Evolutionary conservation across 2,113 vertebrate species (phyloP).

Genomic region (Megaceryle maxima): DNA sequence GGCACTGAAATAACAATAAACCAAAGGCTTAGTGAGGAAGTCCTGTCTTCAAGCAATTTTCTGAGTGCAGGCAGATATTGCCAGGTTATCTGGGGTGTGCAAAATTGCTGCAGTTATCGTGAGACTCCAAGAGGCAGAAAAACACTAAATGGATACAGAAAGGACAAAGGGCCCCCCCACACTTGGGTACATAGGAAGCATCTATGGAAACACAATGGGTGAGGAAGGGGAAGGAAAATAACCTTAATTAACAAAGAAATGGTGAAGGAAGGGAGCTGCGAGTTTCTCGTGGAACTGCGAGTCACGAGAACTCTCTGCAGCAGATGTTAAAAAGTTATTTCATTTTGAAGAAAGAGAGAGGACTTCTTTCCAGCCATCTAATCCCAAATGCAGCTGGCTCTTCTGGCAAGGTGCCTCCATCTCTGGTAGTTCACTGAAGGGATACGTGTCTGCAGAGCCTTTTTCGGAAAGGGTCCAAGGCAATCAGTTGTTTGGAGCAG

Average conservation of each 20-base stretch:
- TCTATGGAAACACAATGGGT: not conserved
- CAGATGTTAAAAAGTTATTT: constrained; percentile 60
- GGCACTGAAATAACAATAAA: constrained; percentile 48
- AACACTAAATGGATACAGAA: not conserved
- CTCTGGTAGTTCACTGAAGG: constrained; percentile 61
- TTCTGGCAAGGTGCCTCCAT: constrained; percentile 45
- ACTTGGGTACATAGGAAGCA: not conserved
- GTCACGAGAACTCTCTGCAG: constrained; percentile 43
- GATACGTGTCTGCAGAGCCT: constrained; percentile 64
- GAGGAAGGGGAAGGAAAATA: constrained; percentile 15
- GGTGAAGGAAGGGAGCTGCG: not conserved
- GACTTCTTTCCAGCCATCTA: constrained; percentile 66
- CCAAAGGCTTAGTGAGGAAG: constrained; percentile 33
- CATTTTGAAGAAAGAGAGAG: constrained; percentile 41
- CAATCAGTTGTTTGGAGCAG: constrained; percentile 40
- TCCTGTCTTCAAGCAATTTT: constrained; percentile 9
- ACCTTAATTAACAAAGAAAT: constrained; percentile 3
- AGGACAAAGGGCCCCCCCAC: accelerated
- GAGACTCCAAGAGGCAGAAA: not conserved
- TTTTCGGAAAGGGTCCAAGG: constrained; percentile 57
- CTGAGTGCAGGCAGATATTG: not conserved
- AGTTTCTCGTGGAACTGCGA: not conserved
- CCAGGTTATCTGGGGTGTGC: constrained; percentile 2
- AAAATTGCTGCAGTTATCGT: not conserved
- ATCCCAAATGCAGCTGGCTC: constrained; percentile 61